Evolutionary conservation across 92 coral and sea anemone genomes (phyloP).

Genomic region (Pocillopora meandrina): DNA sequence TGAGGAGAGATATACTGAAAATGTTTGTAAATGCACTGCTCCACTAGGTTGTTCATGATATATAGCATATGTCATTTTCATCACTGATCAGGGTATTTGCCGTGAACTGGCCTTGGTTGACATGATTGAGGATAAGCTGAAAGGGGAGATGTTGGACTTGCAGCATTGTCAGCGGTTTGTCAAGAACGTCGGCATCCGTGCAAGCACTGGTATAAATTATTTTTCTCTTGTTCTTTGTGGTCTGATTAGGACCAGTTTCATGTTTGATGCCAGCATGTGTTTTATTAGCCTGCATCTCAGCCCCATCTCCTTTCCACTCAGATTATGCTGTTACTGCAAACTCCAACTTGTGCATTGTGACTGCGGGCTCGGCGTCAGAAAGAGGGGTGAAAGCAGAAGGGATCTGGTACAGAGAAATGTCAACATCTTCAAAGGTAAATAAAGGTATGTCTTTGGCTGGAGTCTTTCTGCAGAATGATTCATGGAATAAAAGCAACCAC

Average conservation of each 20-base stretch:
- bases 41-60: background rate
- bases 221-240: background rate
- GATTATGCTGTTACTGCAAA: slow-evolving; percentile 39
- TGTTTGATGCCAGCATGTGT: no score
- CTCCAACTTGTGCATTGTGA: slow-evolving; percentile 54
- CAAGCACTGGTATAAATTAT: slow-evolving; percentile 37
- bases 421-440: slow-evolving; percentile 49
- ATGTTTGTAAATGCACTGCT: background rate
- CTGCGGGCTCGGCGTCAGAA: slow-evolving; percentile 52
- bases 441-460: background rate
- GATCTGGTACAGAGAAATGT: slow-evolving; percentile 64
- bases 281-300: background rate
- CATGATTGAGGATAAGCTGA: slow-evolving; percentile 33
- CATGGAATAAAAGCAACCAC: background rate
- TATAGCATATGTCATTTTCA: background rate
- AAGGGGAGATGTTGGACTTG: slow-evolving; percentile 48
- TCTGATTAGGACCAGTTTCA: background rate
- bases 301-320: background rate
- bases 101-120: slow-evolving; percentile 46
- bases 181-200: slow-evolving; percentile 31
- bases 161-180: slow-evolving; percentile 54
- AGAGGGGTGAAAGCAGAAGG: slow-evolving; percentile 51
- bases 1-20: no score
- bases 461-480: background rate
- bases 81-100: slow-evolving; percentile 33